A percentile compares a stretch with the other conserved stretches of the same genome.
phyloP scores from a whole-genome alignment of 2,888 invertebrate species.

The Lucinisca nassula region DNA sequence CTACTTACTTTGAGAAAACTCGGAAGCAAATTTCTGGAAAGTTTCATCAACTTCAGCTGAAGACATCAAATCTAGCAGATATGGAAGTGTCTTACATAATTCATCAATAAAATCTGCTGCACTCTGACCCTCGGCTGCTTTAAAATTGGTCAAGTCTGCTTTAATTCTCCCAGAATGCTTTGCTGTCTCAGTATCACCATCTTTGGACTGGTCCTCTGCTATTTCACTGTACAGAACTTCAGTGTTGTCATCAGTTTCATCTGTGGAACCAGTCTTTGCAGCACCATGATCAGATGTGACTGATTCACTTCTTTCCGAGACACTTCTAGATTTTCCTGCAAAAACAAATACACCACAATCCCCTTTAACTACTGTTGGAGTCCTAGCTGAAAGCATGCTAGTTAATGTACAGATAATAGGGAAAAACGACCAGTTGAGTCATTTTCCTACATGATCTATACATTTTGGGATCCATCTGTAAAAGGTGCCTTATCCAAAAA shows the following conservation, averaged over 20 bases:
- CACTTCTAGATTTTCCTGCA: neutral
- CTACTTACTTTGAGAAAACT: slow-evolving; percentile 95
- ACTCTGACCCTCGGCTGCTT: slow-evolving; percentile 93
- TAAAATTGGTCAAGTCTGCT: slow-evolving; percentile 32
- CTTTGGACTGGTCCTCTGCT: neutral
- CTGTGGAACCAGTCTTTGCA: too few relatives aligned
- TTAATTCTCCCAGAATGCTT: neutral
- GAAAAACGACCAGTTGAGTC: too few relatives aligned
- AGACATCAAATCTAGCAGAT: slow-evolving; percentile 92
- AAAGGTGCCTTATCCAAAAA: too few relatives aligned
- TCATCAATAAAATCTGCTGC: slow-evolving; percentile 95
- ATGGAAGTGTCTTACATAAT: slow-evolving; percentile 93
- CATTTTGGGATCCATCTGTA: too few relatives aligned
- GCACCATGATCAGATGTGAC: neutral
- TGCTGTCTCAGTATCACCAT: neutral
- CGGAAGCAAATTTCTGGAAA: slow-evolving; percentile 96
- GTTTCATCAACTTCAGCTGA: slow-evolving; percentile 97
- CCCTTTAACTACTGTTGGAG: too few relatives aligned
- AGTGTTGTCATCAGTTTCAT: too few relatives aligned
- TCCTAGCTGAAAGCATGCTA: too few relatives aligned
- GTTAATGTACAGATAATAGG: too few relatives aligned
- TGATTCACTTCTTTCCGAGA: slow-evolving; percentile 7
- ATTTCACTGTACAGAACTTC: neutral
- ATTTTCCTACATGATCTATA: too few relatives aligned
- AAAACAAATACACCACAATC: too few relatives aligned